phyloP scores from a whole-genome alignment of 2,888 invertebrate genomes.

The Diarsia brunnea region DNA sequence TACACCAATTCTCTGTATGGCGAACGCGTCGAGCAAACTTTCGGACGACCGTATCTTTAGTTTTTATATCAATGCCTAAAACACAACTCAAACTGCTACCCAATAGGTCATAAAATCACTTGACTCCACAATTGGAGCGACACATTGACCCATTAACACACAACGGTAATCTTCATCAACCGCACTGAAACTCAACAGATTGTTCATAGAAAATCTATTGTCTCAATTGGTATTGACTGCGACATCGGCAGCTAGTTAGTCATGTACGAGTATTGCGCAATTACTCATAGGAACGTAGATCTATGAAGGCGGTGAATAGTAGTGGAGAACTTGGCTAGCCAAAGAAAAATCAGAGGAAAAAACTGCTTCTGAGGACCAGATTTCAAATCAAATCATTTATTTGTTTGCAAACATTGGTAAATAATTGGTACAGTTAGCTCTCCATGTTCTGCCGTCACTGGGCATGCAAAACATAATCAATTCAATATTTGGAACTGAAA shows the following conservation, averaged over 20 bases:
- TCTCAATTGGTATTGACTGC: conserved; percentile 73
- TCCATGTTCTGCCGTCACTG: no score
- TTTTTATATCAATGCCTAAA: no score
- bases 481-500: no score
- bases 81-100: background rate
- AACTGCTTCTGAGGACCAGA: background rate
- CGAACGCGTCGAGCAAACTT: no score
- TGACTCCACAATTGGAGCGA: conserved; percentile 41
- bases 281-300: conserved; percentile 50
- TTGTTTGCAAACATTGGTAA: no score
- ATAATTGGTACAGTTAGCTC: no score
- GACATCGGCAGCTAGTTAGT: conserved; percentile 49
- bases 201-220: conserved; percentile 77
- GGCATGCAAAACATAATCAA: no score
- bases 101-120: conserved; percentile 30
- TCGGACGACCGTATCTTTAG: no score
- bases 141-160: conserved; percentile 69
- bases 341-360: background rate
- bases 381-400: no score
- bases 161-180: conserved; percentile 59
- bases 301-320: conserved; percentile 34
- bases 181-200: conserved; percentile 58
- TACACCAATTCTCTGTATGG: no score
- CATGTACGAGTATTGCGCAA: conserved; percentile 58
- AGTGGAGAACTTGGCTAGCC: background rate